Conservation (phyloP, 2,888 invertebrate species). For the Ischnura elegans region DNA sequence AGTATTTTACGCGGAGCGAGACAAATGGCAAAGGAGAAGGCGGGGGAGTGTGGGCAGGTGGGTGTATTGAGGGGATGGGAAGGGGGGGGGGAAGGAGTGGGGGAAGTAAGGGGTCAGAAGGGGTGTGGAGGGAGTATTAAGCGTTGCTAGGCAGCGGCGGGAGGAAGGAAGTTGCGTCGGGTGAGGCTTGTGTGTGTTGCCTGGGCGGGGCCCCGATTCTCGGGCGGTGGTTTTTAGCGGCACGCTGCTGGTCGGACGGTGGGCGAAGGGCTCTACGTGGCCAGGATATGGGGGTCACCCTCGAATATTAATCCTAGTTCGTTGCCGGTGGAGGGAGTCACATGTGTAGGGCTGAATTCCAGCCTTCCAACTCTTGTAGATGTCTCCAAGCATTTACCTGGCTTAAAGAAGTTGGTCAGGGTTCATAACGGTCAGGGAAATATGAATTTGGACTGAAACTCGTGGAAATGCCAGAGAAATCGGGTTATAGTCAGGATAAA, state of each 20-base stretch:
- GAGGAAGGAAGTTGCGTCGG: constrained; percentile 46
- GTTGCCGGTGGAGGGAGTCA: not conserved
- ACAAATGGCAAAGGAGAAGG: not conserved
- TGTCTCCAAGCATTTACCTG: too few species aligned
- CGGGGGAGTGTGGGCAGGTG: not conserved
- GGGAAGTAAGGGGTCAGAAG: not conserved
- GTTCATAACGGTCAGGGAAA: too few species aligned
- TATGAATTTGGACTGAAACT: too few species aligned
- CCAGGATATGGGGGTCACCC: not conserved
- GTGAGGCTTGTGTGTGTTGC: not conserved
- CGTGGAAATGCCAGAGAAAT: too few species aligned
- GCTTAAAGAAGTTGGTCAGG: too few species aligned
- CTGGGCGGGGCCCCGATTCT: constrained; percentile 51
- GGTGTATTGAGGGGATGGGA: not conserved
- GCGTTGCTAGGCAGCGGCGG: constrained; percentile 61
- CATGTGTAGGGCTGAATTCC: too few species aligned
- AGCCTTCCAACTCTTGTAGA: too few species aligned
- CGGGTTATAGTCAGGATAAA: too few species aligned
- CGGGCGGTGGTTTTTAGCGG: not conserved
- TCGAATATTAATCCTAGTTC: too few species aligned
- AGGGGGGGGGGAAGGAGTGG: not conserved
- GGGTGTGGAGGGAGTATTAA: not conserved
- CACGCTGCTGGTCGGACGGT: not conserved
- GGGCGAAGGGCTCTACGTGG: not conserved
- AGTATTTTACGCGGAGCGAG: not conserved